These are phyloP conservation scores for Sipha maydis DNA, from an alignment of 2,888 invertebrate species.

Conservation along the genomic window DNA sequence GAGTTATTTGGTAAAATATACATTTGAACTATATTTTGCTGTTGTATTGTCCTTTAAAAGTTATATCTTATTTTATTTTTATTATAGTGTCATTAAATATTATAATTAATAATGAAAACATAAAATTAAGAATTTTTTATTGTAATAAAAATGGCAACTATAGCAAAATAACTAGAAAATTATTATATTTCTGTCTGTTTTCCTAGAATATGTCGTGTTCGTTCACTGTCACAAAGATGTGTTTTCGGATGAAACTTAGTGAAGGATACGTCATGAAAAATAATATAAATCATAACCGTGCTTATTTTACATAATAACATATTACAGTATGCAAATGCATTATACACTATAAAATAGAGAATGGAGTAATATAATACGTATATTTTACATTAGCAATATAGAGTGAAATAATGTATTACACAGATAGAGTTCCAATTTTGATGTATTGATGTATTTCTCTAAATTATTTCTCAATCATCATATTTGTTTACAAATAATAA, in stretches of 20 bases:
- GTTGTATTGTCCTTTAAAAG: too few species aligned
- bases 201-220: constrained; percentile 17
- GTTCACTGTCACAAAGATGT: not conserved
- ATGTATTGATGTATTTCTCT: too few species aligned
- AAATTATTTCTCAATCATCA: too few species aligned
- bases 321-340: not conserved
- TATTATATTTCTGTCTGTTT: constrained; percentile 36
- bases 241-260: constrained; percentile 43
- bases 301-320: not conserved
- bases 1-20: too few species aligned
- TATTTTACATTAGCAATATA: too few species aligned
- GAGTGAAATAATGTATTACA: too few species aligned
- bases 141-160: not conserved
- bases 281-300: constrained; percentile 4
- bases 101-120: constrained; percentile 1
- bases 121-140: constrained; percentile 11
- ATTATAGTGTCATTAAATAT: not conserved
- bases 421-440: too few species aligned
- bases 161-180: not conserved
- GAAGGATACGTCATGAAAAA: not conserved
- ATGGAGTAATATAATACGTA: too few species aligned
- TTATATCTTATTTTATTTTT: too few species aligned
- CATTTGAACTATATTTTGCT: too few species aligned
- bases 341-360: too few species aligned
- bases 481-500: too few species aligned